Conservation (phyloP, 2,797 vertebrate genomes). For the Lacerta agilis region DNA sequence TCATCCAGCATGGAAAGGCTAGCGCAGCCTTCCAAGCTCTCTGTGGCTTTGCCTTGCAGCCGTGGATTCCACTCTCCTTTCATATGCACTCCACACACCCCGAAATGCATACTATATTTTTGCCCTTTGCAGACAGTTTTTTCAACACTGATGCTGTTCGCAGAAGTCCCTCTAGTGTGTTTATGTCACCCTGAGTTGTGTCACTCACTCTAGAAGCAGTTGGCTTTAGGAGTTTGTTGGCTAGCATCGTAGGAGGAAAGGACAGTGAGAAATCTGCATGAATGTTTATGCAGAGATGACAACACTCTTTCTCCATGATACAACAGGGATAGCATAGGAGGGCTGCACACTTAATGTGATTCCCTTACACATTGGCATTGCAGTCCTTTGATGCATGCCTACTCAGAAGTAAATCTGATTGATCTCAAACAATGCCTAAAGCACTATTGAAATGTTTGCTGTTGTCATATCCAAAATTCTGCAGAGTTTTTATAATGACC, state of each 20-base stretch:
- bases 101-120: constrained; percentile 23
- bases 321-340: not conserved
- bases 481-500: not conserved
- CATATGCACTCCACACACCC: constrained; percentile 30
- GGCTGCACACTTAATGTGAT: too few species aligned
- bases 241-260: constrained; percentile 33
- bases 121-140: constrained; percentile 61
- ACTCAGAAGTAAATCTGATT: not conserved
- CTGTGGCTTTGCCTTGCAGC: constrained; percentile 42
- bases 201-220: constrained; percentile 60
- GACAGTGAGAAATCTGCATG: constrained; percentile 48
- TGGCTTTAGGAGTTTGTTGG: constrained; percentile 52
- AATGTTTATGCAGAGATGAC: constrained; percentile 33
- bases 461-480: constrained; percentile 13
- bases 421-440: not conserved
- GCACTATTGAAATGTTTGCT: not conserved
- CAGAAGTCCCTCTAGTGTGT: constrained; percentile 59
- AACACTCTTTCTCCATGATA: constrained; percentile 3
- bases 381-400: not conserved
- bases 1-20: not conserved
- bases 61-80: constrained; percentile 3
- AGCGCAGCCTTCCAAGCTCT: not conserved
- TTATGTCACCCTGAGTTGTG: constrained; percentile 67
- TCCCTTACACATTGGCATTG: too few species aligned
- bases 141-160: constrained; percentile 58